Conservation (phyloP, 2,113 vertebrate genomes). For the Oreocharis arfaki region DNA sequence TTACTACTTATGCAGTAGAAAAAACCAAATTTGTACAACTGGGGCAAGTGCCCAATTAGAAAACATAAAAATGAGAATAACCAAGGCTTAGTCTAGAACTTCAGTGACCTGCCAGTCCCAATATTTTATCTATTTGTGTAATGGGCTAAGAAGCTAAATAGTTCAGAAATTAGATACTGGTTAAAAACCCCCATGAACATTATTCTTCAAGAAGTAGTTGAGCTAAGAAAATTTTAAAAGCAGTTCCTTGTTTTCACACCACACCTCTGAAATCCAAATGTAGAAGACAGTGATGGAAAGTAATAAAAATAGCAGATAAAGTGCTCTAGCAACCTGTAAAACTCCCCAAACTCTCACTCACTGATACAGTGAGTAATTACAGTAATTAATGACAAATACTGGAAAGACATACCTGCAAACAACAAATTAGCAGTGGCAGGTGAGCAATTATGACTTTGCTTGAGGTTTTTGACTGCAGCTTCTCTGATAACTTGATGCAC, state of each 20-base stretch:
- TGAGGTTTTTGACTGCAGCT: slow-evolving; percentile 94
- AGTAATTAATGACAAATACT: background rate
- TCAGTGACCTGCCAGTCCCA: background rate
- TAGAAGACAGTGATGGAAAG: background rate
- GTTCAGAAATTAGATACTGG: background rate
- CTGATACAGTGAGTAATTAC: background rate
- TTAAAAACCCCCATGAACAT: background rate
- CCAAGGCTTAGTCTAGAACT: background rate
- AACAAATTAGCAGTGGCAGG: slow-evolving; percentile 93
- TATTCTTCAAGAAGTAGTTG: background rate
- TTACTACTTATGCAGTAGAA: background rate
- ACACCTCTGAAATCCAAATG: background rate
- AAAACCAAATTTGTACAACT: background rate
- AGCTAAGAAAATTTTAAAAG: background rate
- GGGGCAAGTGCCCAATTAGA: background rate
- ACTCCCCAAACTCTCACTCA: background rate
- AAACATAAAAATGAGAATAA: background rate
- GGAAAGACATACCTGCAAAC: slow-evolving; percentile 82
- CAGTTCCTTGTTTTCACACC: background rate
- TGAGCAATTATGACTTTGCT: slow-evolving; percentile 97
- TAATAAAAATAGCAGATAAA: background rate
- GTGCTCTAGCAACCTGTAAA: background rate
- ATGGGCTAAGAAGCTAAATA: background rate
- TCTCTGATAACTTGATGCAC: slow-evolving; percentile 92
- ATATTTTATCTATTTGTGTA: background rate